Percentiles rank a stretch among this genome's conserved stretches.
These are phyloP conservation scores for Tiliacea aurago DNA, from an alignment of 2,888 invertebrate species.

Conservation along the genomic window DNA sequence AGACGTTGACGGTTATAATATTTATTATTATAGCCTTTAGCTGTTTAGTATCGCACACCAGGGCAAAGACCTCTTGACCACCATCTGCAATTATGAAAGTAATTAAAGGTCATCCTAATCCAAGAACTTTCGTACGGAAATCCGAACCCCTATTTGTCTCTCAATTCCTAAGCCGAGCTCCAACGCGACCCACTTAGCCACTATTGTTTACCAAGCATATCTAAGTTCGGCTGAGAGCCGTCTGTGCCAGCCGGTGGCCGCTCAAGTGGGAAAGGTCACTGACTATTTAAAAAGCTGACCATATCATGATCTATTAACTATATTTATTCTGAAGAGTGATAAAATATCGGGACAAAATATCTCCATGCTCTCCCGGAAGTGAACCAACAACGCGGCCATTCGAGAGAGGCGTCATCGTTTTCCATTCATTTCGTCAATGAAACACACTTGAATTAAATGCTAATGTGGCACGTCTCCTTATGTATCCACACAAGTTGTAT, in stretches of 20 bases:
- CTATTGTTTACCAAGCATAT: slow-evolving; percentile 26
- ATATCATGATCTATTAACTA: slow-evolving; percentile 24
- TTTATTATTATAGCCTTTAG: background rate
- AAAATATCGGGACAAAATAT: slow-evolving; percentile 4
- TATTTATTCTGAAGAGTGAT: background rate
- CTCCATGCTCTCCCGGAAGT: background rate
- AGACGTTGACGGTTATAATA: too few relatives aligned
- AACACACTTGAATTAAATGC: slow-evolving; percentile 19
- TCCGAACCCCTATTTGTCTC: slow-evolving; percentile 21
- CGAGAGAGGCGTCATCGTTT: slow-evolving; percentile 26
- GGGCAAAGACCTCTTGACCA: background rate
- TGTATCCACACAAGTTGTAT: slow-evolving; percentile 2
- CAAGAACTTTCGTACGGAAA: background rate
- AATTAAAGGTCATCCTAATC: slow-evolving; percentile 22
- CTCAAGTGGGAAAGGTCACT: slow-evolving; percentile 31
- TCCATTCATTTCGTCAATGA: slow-evolving; percentile 30
- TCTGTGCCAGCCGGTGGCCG: slow-evolving; percentile 11
- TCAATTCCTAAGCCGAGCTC: slow-evolving; percentile 14
- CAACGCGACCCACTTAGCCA: slow-evolving; percentile 35
- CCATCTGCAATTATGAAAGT: slow-evolving; percentile 5
- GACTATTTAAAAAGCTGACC: slow-evolving; percentile 22
- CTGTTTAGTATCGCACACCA: background rate
- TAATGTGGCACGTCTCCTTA: slow-evolving; percentile 16
- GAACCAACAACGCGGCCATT: background rate
- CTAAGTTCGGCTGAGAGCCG: slow-evolving; percentile 29